phyloP scores from a whole-genome alignment of 1,140 invertebrate genomes.

The Drosophila leontia region DNA sequence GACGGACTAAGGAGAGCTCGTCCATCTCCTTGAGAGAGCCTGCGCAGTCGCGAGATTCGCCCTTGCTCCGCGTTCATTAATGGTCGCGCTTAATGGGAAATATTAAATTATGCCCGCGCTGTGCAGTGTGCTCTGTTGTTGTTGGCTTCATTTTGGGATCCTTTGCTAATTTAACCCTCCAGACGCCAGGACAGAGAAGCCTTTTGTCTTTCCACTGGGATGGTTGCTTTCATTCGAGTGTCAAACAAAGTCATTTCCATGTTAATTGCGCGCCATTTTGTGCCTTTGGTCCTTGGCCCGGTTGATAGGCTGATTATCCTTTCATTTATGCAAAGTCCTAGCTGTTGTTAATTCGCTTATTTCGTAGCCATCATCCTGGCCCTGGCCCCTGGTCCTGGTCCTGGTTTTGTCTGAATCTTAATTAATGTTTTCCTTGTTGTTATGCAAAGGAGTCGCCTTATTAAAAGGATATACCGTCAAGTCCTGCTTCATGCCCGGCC shows the following conservation, averaged over 20 bases:
- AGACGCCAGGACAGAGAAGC: constrained; percentile 24
- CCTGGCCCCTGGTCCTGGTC: constrained; percentile 6
- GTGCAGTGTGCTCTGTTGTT: constrained; percentile 62
- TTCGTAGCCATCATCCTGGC: constrained; percentile 42
- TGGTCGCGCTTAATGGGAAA: constrained; percentile 81
- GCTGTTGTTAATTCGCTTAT: constrained; percentile 79
- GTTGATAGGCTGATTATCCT: constrained; percentile 79
- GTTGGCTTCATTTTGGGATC: constrained; percentile 28
- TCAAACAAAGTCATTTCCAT: constrained; percentile 81
- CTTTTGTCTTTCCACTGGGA: constrained; percentile 58
- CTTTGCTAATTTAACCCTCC: constrained; percentile 78
- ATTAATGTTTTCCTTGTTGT: constrained; percentile 78
- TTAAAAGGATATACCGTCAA: constrained; percentile 70
- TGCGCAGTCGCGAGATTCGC: constrained; percentile 58
- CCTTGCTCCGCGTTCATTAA: constrained; percentile 69
- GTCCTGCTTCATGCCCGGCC: constrained; percentile 21
- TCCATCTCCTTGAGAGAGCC: constrained; percentile 29
- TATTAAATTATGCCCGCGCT: constrained; percentile 79
- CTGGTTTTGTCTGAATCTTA: constrained; percentile 71
- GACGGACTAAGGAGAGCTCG: constrained; percentile 5
- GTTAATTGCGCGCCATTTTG: constrained; percentile 80
- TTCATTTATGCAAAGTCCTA: constrained; percentile 81
- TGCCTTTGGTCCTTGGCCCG: constrained; percentile 40
- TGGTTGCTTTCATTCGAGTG: constrained; percentile 53
- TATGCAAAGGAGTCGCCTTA: constrained; percentile 70